Evolutionary conservation across 2,888 invertebrate species (phyloP).

Genomic region (Drosophila neonasuta): DNA sequence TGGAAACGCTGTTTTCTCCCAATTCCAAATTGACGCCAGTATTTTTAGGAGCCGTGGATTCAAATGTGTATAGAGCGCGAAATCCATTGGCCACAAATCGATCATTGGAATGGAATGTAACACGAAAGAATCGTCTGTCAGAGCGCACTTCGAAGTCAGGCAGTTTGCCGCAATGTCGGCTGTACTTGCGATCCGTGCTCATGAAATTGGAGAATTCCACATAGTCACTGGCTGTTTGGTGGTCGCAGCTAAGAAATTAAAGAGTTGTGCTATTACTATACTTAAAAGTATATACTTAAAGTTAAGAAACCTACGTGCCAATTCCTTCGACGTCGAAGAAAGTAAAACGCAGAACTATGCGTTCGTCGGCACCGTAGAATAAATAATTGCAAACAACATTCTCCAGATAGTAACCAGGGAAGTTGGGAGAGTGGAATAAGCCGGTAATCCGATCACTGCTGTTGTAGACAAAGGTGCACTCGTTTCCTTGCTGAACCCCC

Average conservation of each 20-base stretch:
- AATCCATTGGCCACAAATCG: constrained; percentile 97
- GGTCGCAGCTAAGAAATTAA: constrained; percentile 88
- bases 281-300: not conserved
- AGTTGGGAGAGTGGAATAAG: constrained; percentile 92
- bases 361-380: constrained; percentile 92
- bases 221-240: constrained; percentile 95
- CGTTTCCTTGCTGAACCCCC: constrained; percentile 89
- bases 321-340: constrained; percentile 98
- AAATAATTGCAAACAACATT: constrained; percentile 96
- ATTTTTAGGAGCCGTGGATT: constrained; percentile 70
- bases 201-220: constrained; percentile 98
- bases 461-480: constrained; percentile 94
- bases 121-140: constrained; percentile 95
- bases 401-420: constrained; percentile 94
- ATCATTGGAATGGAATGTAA: constrained; percentile 96
- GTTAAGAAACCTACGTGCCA: constrained; percentile 88
- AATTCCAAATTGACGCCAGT: constrained; percentile 25
- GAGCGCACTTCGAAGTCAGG: constrained; percentile 91
- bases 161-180: constrained; percentile 90
- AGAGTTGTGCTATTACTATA: not conserved
- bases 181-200: constrained; percentile 93
- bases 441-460: constrained; percentile 91
- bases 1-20: constrained; percentile 55
- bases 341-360: constrained; percentile 92
- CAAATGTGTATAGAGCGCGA: constrained; percentile 94